These are phyloP conservation scores for Meriones psammophilus DNA, from an alignment of 2,797 vertebrate species.

Conservation along the genomic window DNA sequence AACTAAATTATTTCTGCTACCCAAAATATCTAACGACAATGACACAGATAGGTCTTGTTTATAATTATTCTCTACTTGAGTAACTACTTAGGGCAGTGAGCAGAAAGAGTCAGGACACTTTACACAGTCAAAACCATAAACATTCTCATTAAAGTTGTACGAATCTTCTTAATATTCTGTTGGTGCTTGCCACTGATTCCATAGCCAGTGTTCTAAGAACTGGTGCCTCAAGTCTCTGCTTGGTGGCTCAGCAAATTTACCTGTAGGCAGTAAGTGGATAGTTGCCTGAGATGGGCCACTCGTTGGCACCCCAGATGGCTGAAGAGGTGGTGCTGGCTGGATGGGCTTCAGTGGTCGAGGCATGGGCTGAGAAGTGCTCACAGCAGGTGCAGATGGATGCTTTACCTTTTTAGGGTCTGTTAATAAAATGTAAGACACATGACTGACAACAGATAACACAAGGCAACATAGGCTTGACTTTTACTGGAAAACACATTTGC, in stretches of 20 bases:
- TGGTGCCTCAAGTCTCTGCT: background rate
- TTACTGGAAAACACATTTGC: background rate
- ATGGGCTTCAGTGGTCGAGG: slow-evolving; percentile 86
- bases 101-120: slow-evolving; percentile 56
- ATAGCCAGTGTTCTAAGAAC: background rate
- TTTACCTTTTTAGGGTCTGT: slow-evolving; percentile 88
- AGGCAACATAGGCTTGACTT: background rate
- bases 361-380: slow-evolving; percentile 82
- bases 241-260: slow-evolving; percentile 79
- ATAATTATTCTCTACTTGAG: background rate
- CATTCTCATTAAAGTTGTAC: background rate
- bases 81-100: background rate
- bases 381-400: slow-evolving; percentile 79
- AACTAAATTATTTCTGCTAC: slow-evolving; percentile 40
- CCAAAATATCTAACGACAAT: slow-evolving; percentile 32
- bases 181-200: background rate
- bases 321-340: slow-evolving; percentile 83
- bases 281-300: slow-evolving; percentile 89
- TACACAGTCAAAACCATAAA: slow-evolving; percentile 5
- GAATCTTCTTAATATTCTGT: slow-evolving; percentile 23
- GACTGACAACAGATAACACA: slow-evolving; percentile 12
- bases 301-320: slow-evolving; percentile 87
- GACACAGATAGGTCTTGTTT: background rate
- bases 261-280: slow-evolving; percentile 90
- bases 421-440: slow-evolving; percentile 59